phyloP scores from a whole-genome alignment of 2,888 invertebrate species.

The Lysandra coridon region DNA sequence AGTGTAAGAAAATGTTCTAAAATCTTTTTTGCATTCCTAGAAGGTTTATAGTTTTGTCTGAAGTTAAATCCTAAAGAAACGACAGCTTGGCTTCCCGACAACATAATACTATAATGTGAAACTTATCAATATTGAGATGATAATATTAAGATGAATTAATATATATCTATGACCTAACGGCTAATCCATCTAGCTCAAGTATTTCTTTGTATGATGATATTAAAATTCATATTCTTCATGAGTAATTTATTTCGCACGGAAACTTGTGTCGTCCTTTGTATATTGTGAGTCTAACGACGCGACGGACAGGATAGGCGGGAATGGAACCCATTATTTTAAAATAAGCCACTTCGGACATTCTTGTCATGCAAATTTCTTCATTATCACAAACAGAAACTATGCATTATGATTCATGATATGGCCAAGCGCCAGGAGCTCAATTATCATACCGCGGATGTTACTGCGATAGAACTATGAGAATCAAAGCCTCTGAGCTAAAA shows the following conservation, averaged over 20 bases:
- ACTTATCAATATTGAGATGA: too few species aligned
- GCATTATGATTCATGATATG: neutral
- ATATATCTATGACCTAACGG: too few species aligned
- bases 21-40: too few species aligned
- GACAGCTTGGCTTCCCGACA: too few species aligned
- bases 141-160: too few species aligned
- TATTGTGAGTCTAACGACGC: constrained; percentile 23
- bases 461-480: neutral
- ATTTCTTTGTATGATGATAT: constrained; percentile 16
- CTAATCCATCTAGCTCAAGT: neutral
- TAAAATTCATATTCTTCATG: constrained; percentile 30
- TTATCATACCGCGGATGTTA: neutral
- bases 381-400: neutral
- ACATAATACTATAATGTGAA: too few species aligned
- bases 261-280: constrained; percentile 17
- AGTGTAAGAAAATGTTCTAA: too few species aligned
- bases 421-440: neutral
- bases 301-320: constrained; percentile 10
- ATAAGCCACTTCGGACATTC: neutral
- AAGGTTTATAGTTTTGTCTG: too few species aligned
- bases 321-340: constrained; percentile 13
- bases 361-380: neutral
- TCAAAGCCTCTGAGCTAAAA: neutral
- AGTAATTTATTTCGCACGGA: constrained; percentile 27
- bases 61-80: too few species aligned